phyloP scores from a whole-genome alignment of 2,113 vertebrate genomes.

The Nicator chloris region DNA sequence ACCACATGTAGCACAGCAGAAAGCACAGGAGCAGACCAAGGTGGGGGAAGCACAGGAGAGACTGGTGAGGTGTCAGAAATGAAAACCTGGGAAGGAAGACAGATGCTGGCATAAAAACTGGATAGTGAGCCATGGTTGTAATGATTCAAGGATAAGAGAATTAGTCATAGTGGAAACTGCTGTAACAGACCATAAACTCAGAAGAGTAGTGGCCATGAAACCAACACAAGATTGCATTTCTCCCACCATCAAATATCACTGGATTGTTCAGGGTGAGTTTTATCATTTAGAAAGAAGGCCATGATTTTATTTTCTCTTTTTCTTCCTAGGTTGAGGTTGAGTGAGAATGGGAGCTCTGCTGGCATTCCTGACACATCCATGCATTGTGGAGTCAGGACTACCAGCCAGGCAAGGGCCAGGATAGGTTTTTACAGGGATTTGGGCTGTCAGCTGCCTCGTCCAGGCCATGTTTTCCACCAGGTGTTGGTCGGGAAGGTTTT shows the following conservation, averaged over 20 bases:
- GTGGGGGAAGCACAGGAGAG: background rate
- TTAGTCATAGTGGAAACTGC: background rate
- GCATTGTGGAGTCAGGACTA: background rate
- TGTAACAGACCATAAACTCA: background rate
- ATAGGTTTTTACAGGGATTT: background rate
- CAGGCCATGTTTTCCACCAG: rapidly evolving
- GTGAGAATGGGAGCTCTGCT: background rate
- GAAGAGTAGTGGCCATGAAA: background rate
- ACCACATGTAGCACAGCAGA: background rate
- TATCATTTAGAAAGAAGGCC: background rate
- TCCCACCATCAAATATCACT: background rate
- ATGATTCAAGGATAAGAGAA: background rate
- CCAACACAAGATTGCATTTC: background rate
- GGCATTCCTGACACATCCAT: background rate
- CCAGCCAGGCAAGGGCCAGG: background rate
- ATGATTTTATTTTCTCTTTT: background rate
- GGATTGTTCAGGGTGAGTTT: background rate
- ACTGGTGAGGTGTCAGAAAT: background rate
- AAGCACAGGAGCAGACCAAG: background rate
- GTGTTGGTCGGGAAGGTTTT: background rate
- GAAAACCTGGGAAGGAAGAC: background rate
- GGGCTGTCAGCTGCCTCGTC: background rate
- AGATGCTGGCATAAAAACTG: background rate
- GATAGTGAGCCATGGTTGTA: background rate
- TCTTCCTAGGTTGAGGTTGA: background rate